Evolutionary conservation across 2,113 vertebrate genomes (phyloP).

Genomic region (Amphiprion ocellaris): DNA sequence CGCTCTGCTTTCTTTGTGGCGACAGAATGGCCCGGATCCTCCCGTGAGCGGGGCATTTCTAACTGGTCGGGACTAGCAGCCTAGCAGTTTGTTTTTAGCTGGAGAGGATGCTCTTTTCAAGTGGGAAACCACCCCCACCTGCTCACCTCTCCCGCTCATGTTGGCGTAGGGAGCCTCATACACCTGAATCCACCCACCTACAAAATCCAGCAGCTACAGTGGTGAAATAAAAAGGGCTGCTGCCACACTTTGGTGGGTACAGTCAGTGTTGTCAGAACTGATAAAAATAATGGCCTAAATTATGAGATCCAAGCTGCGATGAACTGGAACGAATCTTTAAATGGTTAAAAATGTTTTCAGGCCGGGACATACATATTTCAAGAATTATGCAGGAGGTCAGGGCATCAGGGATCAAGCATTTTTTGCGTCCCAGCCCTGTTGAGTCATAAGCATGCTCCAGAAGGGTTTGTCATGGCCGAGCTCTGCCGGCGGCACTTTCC

Average conservation of each 20-base stretch:
- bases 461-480: conserved; percentile 58
- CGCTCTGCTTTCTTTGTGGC: conserved; percentile 3
- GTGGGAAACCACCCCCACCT: neutral
- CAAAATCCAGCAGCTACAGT: neutral
- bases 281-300: neutral
- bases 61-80: neutral
- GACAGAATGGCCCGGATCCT: neutral
- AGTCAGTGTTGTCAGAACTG: neutral
- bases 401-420: conserved; percentile 13
- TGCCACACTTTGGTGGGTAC: neutral
- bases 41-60: neutral
- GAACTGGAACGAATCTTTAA: neutral
- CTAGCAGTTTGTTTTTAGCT: conserved; percentile 5
- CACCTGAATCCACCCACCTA: conserved; percentile 3
- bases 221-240: neutral
- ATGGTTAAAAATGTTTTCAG: conserved; percentile 14
- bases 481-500: conserved; percentile 58
- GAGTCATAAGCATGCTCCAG: conserved; percentile 58
- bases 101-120: neutral
- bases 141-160: neutral
- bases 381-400: conserved; percentile 42
- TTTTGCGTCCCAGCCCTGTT: conserved; percentile 19
- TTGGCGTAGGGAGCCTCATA: neutral
- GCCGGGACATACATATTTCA: neutral
- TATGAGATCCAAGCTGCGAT: neutral